Conservation (phyloP, 2,888 invertebrate genomes). For the Sylvicola cinctus region DNA sequence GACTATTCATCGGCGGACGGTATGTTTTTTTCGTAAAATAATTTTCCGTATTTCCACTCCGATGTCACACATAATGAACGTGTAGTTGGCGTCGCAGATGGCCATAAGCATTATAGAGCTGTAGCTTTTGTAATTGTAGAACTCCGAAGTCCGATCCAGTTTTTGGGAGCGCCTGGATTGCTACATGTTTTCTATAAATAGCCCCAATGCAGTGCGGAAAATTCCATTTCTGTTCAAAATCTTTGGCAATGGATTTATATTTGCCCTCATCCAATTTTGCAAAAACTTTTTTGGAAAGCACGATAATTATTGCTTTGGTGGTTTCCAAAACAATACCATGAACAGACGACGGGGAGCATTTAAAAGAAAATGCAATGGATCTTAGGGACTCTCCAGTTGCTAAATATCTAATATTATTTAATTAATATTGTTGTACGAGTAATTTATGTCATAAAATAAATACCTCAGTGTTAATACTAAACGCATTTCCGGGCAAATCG, state of each 20-base stretch:
- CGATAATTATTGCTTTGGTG: background rate
- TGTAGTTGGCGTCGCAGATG: conserved; percentile 8
- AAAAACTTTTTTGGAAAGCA: background rate
- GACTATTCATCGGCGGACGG: too few relatives aligned
- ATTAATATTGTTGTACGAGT: background rate
- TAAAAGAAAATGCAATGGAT: background rate
- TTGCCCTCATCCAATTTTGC: background rate
- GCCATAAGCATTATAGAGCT: conserved; percentile 10
- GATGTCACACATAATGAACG: conserved; percentile 9
- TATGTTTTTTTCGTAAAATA: background rate
- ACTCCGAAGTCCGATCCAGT: conserved; percentile 9
- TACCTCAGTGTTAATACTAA: background rate
- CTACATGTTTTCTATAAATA: conserved; percentile 11
- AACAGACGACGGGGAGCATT: background rate
- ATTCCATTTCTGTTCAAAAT: conserved; percentile 10
- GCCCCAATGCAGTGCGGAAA: conserved; percentile 11
- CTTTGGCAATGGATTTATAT: conserved; percentile 4
- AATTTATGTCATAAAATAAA: background rate
- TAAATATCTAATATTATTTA: background rate
- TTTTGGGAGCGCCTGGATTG: conserved; percentile 9
- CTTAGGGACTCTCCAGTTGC: background rate
- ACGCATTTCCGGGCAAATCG: background rate
- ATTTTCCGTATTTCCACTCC: conserved; percentile 7
- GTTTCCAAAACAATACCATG: background rate
- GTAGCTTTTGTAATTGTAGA: conserved; percentile 10